Base-by-base conservation (phyloP, 2,888 invertebrate genomes). In the Trisateles emortualis region DNA sequence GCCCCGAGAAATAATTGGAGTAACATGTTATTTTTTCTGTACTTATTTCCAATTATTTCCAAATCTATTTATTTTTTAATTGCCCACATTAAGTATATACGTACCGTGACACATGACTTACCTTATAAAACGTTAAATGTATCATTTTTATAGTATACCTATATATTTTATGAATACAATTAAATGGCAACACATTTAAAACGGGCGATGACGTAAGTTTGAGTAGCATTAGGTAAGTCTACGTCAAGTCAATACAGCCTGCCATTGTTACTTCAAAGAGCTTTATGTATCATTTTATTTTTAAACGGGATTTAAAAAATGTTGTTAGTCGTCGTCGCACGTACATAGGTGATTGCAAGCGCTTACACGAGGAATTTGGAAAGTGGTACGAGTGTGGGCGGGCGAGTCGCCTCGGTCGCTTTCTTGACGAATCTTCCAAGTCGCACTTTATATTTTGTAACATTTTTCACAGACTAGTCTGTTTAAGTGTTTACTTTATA, bases 281-380 rank as follows among this genome's bases (percentile, higher is more conserved):
- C 54, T 50, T 59, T 57, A 43, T 70, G 61, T 62, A 62, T 63
- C 63, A 45, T 56, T 58, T 68, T 72, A 69, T 73, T 72, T 72
- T 74, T 70, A 78, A 79, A 79, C 67, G 66, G 68, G 68, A 72
- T 77, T 77, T 58, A 38, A 72, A 76, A 82, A 79, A 78, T 74
- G 76, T 77, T 77, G 74, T 77, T 76, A 76, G 75, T 64, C 65
- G 72, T 76, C 77, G 66, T 71, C 73, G 78, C 83, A 83, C 83
- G 83, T 84, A 85, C 83, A 78, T 84, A 84, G 86, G 81, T 82
- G 88, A 90, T 91, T 89, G 90, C 91, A 84, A 81, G 84, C 83
- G 84, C 86, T 88, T 85, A 83, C 87, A 84, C 80, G 83, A 87
- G 87, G 92, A 92, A 92, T 92, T 92, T 92, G 92, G 92, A 92